Evolutionary conservation across 2,113 vertebrate species (phyloP).

Genomic region (Entosphenus tridentatus): DNA sequence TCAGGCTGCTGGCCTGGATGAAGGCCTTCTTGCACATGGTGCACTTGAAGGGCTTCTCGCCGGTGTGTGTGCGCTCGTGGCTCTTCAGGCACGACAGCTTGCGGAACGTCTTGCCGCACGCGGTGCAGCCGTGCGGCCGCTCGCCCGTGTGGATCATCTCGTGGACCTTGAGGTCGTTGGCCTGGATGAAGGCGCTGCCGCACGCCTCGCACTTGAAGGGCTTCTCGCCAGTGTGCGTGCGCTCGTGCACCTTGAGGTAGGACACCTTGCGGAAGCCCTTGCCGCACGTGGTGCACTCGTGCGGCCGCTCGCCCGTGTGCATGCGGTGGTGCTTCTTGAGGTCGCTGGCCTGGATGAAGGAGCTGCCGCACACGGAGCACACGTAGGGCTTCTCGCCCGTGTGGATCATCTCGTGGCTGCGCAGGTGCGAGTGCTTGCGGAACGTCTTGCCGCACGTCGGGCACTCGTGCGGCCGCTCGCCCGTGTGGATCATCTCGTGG

Average conservation of each 20-base stretch:
- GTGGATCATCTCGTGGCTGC: constrained; percentile 2
- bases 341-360: neutral
- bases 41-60: constrained; percentile 1
- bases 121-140: constrained; percentile 1
- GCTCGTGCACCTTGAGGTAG: constrained; percentile 2
- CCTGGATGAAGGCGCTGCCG: neutral
- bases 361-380: constrained; percentile 1
- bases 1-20: neutral
- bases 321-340: constrained; percentile 1
- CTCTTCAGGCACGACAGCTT: neutral
- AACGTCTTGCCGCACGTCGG: neutral
- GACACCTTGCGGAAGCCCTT: constrained; percentile 1
- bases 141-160: constrained; percentile 3
- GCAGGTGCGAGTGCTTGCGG: constrained; percentile 6
- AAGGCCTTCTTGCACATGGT: neutral
- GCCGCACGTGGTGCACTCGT: neutral
- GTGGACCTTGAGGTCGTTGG: neutral
- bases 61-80: neutral
- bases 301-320: neutral
- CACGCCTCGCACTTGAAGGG: constrained; percentile 1
- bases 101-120: neutral
- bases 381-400: neutral
- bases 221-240: neutral
- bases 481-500: constrained; percentile 3
- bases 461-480: neutral